Conservation (phyloP, 2,888 invertebrate genomes). For the Tryphoninae sp. region DNA sequence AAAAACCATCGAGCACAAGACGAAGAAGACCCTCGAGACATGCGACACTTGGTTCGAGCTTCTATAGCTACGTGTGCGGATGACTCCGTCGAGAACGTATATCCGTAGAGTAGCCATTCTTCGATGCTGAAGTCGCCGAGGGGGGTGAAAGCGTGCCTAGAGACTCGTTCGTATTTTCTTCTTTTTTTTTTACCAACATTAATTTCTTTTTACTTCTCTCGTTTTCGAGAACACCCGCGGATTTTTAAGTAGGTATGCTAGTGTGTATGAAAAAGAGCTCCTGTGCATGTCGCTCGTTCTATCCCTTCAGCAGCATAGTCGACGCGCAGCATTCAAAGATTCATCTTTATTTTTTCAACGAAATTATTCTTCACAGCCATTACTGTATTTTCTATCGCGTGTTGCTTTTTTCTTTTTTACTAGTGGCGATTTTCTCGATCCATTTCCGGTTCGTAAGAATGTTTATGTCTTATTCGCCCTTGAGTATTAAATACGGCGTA, state of each 20-base stretch:
- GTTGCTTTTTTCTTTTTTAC: slow-evolving; percentile 21
- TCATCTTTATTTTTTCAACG: slow-evolving; percentile 69
- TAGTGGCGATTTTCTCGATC: slow-evolving; percentile 26
- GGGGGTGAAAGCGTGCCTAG: slow-evolving; percentile 48
- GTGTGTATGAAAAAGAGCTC: slow-evolving; percentile 55
- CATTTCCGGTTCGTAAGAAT: slow-evolving; percentile 35
- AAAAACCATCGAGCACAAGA: slow-evolving; percentile 32
- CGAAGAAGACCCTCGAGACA: slow-evolving; percentile 39
- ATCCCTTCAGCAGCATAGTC: not conserved
- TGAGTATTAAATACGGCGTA: not conserved
- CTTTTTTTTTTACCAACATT: slow-evolving; percentile 10
- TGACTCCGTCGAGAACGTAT: slow-evolving; percentile 23
- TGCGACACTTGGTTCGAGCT: slow-evolving; percentile 48
- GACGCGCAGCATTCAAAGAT: slow-evolving; percentile 68
- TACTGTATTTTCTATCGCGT: slow-evolving; percentile 1
- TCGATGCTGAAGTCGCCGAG: slow-evolving; percentile 15
- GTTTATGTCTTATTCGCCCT: not conserved
- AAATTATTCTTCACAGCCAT: slow-evolving; percentile 15
- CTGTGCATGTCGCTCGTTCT: slow-evolving; percentile 20
- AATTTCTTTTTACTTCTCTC: not conserved
- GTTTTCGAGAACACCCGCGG: slow-evolving; percentile 53
- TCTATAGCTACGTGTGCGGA: not conserved
- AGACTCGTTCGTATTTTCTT: slow-evolving; percentile 36
- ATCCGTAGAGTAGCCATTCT: slow-evolving; percentile 25
- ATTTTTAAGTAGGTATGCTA: slow-evolving; percentile 49